These are phyloP conservation scores for Phyllotis vaccarum DNA, from an alignment of 2,797 vertebrate genomes.

Conservation along the genomic window DNA sequence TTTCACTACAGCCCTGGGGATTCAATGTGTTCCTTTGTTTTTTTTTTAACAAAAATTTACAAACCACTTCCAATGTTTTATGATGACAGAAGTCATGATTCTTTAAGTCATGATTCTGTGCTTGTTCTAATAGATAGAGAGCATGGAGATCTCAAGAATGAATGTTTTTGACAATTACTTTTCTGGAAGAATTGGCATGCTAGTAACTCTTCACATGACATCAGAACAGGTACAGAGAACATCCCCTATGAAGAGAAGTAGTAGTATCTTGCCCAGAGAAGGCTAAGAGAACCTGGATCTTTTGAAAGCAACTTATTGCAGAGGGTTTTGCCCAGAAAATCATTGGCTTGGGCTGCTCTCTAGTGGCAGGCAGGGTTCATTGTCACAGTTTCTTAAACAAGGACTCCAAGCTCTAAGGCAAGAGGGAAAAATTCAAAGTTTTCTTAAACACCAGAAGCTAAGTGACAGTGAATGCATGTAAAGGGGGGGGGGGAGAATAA, in stretches of 20 bases:
- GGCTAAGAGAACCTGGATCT: slow-evolving; percentile 40
- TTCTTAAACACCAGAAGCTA: background rate
- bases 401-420: slow-evolving; percentile 39
- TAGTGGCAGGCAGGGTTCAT: slow-evolving; percentile 84
- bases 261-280: slow-evolving; percentile 26
- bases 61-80: background rate
- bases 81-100: slow-evolving; percentile 17
- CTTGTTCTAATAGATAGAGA: background rate
- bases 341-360: slow-evolving; percentile 88
- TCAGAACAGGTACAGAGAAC: background rate
- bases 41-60: background rate
- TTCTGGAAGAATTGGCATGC: background rate
- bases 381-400: slow-evolving; percentile 68
- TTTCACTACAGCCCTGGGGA: background rate
- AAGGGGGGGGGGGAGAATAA: no score
- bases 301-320: slow-evolving; percentile 50
- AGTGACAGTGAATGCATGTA: background rate
- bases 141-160: slow-evolving; percentile 5
- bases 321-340: slow-evolving; percentile 76
- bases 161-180: slow-evolving; percentile 1
- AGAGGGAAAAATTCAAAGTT: background rate
- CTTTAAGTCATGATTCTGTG: background rate
- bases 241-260: background rate
- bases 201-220: background rate
- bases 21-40: background rate